phyloP scores from a whole-genome alignment of 2,797 vertebrate genomes.

The Oreortyx pictus region DNA sequence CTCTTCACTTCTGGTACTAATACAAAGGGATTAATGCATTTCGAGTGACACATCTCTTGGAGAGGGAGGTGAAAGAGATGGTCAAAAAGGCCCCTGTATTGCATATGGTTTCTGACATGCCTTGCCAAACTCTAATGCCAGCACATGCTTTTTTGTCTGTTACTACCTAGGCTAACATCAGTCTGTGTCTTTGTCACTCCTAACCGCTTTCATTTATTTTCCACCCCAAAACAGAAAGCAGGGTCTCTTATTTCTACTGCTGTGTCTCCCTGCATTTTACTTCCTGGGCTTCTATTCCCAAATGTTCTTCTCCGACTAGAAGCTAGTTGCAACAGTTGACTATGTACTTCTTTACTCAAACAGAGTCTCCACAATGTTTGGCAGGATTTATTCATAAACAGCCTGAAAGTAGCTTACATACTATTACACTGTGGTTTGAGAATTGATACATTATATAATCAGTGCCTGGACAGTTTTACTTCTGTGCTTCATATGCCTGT shows the following conservation, averaged over 20 bases:
- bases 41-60: neutral
- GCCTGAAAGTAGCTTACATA: neutral
- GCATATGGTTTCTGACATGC: neutral
- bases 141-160: neutral
- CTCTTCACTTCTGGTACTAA: neutral
- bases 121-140: neutral
- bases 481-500: neutral
- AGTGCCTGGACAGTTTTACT: neutral
- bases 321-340: neutral
- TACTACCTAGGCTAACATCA: neutral
- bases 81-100: neutral
- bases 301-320: neutral
- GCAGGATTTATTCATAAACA: neutral
- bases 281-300: neutral
- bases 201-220: neutral
- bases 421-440: neutral
- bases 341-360: neutral
- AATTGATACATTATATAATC: neutral
- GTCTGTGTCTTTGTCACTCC: neutral
- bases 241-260: neutral
- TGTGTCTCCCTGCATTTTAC: neutral
- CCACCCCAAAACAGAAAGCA: neutral
- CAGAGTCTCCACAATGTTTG: neutral
- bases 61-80: accelerated
- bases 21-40: neutral